Base-by-base conservation (phyloP, 2,797 vertebrate genomes). In the Otolemur crassicaudatus region DNA sequence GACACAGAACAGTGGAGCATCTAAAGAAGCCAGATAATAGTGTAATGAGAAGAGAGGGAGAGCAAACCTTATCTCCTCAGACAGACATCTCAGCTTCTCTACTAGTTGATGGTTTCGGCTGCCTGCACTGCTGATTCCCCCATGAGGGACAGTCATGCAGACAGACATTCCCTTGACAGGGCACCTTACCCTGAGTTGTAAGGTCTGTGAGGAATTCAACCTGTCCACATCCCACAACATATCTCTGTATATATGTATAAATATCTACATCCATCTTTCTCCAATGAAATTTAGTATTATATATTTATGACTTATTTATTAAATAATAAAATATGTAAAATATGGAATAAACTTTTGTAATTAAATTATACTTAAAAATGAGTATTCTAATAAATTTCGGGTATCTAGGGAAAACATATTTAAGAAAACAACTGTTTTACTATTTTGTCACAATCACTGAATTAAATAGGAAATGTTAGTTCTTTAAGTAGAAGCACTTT, bases 381-480 rank as follows among this genome's bases (percentile, higher is more conserved):
- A 27, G 13, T 13, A 63, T 60, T 81, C 4, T 63, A 93, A 25
- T 16, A 72, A 25, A 10, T 16, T n/a, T 58, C 27, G 73, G n/a
- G 34, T 22, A 34, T 46, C 16, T 65, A 43, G 27, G n/a, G 0
- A 96, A 96, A 96, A 43, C 19, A 88, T n/a, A 89, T 49, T 84
- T 37, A 85, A 97, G 46, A 9, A 0, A 90, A 17, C 46, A 91
- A 5, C 29, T 61, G 3, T 0, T 3, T 16, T 97, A 90, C 5
- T 94, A 53, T 96, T 95, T 92, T 91, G 87, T 97, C 7, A 77
- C 10, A 85, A 14, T 70, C 92, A 70, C 7, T 77, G 34, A 91
- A 92, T 81, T 60, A 81, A 95, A 91, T 82, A 80, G 61, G 58
- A 81, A 70, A 82, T 94, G 22, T 56, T 95, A 94, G 84, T 94